A percentile compares a stretch with the other conserved stretches of the same genome.
Conservation (phyloP, 2,797 vertebrate genomes). For the Takifugu ocellatus region DNA sequence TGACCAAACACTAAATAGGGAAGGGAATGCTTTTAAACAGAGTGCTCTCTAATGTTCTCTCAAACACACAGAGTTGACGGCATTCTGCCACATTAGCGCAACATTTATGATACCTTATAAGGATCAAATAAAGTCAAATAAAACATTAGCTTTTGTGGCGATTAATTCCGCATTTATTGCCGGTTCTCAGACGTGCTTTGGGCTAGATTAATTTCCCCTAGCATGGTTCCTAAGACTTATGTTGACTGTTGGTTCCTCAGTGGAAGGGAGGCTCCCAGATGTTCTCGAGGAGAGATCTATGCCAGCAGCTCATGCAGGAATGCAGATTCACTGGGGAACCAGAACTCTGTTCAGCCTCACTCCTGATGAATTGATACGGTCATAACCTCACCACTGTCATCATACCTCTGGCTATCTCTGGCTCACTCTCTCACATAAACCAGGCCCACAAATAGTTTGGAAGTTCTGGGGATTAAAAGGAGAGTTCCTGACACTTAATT, state of each 20-base stretch:
- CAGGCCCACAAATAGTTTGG: constrained; percentile 11
- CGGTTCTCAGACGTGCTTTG: constrained; percentile 24
- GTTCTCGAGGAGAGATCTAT: constrained; percentile 73
- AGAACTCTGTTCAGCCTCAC: constrained; percentile 64
- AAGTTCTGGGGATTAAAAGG: not conserved
- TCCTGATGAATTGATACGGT: constrained; percentile 62
- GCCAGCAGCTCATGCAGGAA: constrained; percentile 70
- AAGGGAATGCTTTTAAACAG: constrained; percentile 74
- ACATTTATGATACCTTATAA: constrained; percentile 42
- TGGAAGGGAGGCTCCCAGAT: constrained; percentile 72
- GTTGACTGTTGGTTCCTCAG: constrained; percentile 63
- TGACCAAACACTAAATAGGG: constrained; percentile 74
- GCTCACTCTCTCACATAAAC: constrained; percentile 36
- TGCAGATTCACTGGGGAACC: constrained; percentile 72
- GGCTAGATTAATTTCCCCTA: constrained; percentile 26
- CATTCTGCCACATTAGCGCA: constrained; percentile 25
- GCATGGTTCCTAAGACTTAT: constrained; percentile 43
- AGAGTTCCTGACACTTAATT: not conserved
- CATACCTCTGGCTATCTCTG: constrained; percentile 35
- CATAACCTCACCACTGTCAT: constrained; percentile 61
- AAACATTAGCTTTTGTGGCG: constrained; percentile 24
- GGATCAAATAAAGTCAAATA: constrained; percentile 34
- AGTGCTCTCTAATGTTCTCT: constrained; percentile 56
- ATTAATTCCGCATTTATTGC: constrained; percentile 27
- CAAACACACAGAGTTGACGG: constrained; percentile 36